These are phyloP conservation scores for Drosophila varians DNA, from an alignment of 1,140 invertebrate genomes.

Conservation along the genomic window DNA sequence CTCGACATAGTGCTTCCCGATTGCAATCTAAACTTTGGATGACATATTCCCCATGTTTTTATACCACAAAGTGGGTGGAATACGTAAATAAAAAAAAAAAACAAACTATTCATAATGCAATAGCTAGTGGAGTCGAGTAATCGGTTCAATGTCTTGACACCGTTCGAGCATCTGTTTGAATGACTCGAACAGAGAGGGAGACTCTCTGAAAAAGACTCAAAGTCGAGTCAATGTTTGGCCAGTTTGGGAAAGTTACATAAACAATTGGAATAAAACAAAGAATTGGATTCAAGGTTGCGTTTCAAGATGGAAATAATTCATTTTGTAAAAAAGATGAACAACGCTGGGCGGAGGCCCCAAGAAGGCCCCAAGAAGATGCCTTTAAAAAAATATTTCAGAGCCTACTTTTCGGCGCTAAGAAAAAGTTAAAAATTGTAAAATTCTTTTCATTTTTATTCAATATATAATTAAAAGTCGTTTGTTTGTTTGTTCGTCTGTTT, in stretches of 20 bases:
- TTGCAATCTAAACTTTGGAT: neutral
- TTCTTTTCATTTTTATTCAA: slow-evolving; percentile 47
- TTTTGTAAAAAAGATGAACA: too few species aligned
- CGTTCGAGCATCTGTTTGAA: slow-evolving; percentile 25
- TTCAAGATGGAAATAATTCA: too few species aligned
- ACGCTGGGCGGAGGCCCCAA: too few species aligned
- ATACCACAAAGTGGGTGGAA: slow-evolving; percentile 4
- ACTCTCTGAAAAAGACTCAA: too few species aligned
- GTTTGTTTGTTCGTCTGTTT: neutral
- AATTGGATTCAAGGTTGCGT: neutral
- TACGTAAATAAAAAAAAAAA: too few species aligned
- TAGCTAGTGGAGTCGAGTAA: neutral
- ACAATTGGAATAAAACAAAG: slow-evolving; percentile 8
- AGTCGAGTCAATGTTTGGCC: slow-evolving; percentile 15
- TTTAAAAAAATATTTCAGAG: too few species aligned
- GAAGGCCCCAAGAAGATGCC: too few species aligned
- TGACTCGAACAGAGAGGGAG: neutral
- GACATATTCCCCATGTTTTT: slow-evolving; percentile 3
- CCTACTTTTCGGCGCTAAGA: neutral
- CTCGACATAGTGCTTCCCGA: slow-evolving; percentile 7
- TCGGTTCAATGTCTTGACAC: slow-evolving; percentile 50
- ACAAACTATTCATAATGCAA: slow-evolving; percentile 4
- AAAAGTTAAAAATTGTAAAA: too few species aligned
- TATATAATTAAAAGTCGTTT: slow-evolving; percentile 59
- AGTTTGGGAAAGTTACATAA: neutral